phyloP scores from a whole-genome alignment of 2,888 invertebrate genomes.

The Caradrina kadenii region DNA sequence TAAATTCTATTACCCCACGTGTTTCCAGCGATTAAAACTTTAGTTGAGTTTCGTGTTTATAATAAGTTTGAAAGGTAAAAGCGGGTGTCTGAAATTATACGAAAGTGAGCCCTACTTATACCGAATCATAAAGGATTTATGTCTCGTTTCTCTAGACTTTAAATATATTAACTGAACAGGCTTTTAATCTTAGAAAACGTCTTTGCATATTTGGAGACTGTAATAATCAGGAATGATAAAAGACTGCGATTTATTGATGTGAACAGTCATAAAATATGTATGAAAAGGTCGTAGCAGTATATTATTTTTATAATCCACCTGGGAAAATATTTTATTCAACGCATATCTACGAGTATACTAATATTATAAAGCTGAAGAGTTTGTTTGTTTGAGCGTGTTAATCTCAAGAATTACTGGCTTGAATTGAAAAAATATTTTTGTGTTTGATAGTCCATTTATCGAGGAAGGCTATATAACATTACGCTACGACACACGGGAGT shows the following conservation, averaged over 20 bases:
- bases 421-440: too few relatives aligned
- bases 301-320: neutral
- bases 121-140: conserved; percentile 41
- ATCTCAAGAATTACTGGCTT: too few relatives aligned
- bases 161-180: conserved; percentile 17
- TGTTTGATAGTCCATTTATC: too few relatives aligned
- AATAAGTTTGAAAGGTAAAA: conserved; percentile 33
- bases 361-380: too few relatives aligned
- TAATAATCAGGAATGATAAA: neutral
- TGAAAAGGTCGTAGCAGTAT: neutral
- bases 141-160: conserved; percentile 16
- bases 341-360: too few relatives aligned
- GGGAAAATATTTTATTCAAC: neutral
- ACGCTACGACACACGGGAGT: too few relatives aligned
- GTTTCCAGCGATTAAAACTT: conserved; percentile 43
- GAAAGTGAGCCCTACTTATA: conserved; percentile 28
- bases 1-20: conserved; percentile 1
- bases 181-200: conserved; percentile 12
- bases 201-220: conserved; percentile 9
- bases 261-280: neutral
- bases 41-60: conserved; percentile 44
- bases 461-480: too few relatives aligned
- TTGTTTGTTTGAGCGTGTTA: too few relatives aligned
- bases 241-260: neutral
- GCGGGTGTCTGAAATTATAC: conserved; percentile 35